A percentile compares a stretch with the other conserved stretches of the same genome.
phyloP scores from a whole-genome alignment of 2,888 invertebrate genomes.

The Callimorpha dominula region DNA sequence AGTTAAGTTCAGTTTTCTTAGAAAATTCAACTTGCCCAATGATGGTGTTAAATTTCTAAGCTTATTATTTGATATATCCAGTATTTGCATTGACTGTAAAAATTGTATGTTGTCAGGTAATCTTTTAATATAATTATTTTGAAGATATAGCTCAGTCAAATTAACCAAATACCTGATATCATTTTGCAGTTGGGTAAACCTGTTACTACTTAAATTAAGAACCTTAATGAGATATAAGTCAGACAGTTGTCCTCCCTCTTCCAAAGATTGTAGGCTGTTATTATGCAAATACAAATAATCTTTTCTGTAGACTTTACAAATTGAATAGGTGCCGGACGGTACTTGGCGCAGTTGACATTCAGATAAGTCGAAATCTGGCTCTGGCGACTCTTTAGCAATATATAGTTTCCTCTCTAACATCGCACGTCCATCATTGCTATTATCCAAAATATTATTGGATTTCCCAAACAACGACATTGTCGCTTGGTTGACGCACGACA shows the following conservation, averaged over 20 bases:
- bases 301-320: constrained; percentile 94
- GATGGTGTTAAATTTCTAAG: constrained; percentile 88
- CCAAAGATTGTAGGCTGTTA: constrained; percentile 90
- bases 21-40: constrained; percentile 87
- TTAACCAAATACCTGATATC: constrained; percentile 89
- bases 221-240: constrained; percentile 90
- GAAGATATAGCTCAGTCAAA: constrained; percentile 91
- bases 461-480: constrained; percentile 81
- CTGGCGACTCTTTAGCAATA: constrained; percentile 90
- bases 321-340: constrained; percentile 92
- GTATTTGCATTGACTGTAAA: constrained; percentile 88
- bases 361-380: constrained; percentile 92
- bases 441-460: constrained; percentile 55
- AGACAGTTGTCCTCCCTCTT: constrained; percentile 90
- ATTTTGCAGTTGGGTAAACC: constrained; percentile 88
- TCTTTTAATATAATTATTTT: constrained; percentile 89
- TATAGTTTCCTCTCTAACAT: constrained; percentile 80
- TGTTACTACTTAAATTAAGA: constrained; percentile 89
- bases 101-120: constrained; percentile 90
- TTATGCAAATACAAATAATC: constrained; percentile 89
- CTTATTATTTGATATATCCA: constrained; percentile 91
- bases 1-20: constrained; percentile 88
- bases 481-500: constrained; percentile 74
- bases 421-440: constrained; percentile 62
- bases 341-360: constrained; percentile 91